Evolutionary conservation across 2,888 invertebrate species (phyloP).

Genomic region (Punctoribates punctum): DNA sequence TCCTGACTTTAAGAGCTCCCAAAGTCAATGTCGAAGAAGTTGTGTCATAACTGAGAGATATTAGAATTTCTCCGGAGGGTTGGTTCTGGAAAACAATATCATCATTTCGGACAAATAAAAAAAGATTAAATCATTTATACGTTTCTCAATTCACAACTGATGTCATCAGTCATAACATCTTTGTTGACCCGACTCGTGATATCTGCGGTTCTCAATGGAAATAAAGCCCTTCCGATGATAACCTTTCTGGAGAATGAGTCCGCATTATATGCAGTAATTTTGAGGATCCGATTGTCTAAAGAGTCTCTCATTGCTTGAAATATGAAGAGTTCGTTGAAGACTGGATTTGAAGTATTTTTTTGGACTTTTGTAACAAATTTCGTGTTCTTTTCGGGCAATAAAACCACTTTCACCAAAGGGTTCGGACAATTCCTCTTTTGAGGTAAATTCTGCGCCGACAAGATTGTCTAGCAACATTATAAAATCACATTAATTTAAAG

Average conservation of each 20-base stretch:
- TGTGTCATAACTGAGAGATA: conserved; percentile 48
- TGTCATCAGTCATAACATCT: conserved; percentile 51
- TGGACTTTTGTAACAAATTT: conserved; percentile 51
- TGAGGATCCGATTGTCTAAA: conserved; percentile 47
- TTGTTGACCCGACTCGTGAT: conserved; percentile 40
- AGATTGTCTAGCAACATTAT: conserved; percentile 35
- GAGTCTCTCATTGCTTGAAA: conserved; percentile 48
- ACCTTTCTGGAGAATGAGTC: conserved; percentile 54
- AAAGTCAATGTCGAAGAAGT: conserved; percentile 50
- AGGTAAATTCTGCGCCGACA: conserved; percentile 47
- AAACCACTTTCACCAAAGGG: conserved; percentile 53
- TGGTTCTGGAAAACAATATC: neutral
- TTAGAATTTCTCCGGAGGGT: conserved; percentile 46
- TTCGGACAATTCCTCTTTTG: conserved; percentile 50
- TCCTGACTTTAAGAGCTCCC: conserved; percentile 47
- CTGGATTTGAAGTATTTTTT: conserved; percentile 51
- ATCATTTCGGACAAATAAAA: neutral
- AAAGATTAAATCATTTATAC: conserved; percentile 43
- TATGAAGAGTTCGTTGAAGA: conserved; percentile 52
- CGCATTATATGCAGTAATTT: conserved; percentile 54
- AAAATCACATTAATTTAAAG: neutral
- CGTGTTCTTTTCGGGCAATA: conserved; percentile 53
- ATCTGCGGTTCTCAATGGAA: conserved; percentile 51
- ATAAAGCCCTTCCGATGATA: conserved; percentile 53
- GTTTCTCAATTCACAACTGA: conserved; percentile 50